Base-by-base conservation (phyloP, 2,888 invertebrate genomes). In the Apotomis turbidana region DNA sequence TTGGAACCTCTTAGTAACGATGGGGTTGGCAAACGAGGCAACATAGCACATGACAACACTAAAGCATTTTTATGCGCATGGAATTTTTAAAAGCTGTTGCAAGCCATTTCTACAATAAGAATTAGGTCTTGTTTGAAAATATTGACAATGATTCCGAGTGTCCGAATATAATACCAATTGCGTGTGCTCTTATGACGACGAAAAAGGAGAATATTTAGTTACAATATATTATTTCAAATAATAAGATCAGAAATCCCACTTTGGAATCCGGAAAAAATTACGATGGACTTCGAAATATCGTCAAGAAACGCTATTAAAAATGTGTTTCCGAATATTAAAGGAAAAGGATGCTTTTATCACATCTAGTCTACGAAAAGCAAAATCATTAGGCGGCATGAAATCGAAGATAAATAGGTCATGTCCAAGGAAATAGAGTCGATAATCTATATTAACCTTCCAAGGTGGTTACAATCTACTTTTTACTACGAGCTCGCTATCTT, bases 201-300 rank as follows among this genome's bases (percentile, higher is more conserved):
- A 67, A 67, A 57, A 67, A 67, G 54, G 57, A 67, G 57, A 58
- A 58, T 13, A n/a, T n/a, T n/a, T n/a, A 49, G 27, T 46, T 67
- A 67, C 57, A 49, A 57, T 46, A 9, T 49, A 58, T 58, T 67
- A 36, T 67, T 67, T 58, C 27, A 58, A 67, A 58, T 67, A 12
- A 67, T 67, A 46, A 49, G 58, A 38, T 27, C 27, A 27, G 27
- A 27, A 27, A 27, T 27, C 27, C 27, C 27, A 27, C 27, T 27
- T 27, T 27, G 27, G 27, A 27, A 27, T 27, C 27, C 27, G 27
- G 27, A 27, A 27, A 27, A 27, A 27, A 27, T 51, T 38, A 61
- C 61, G 27, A 49, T 61, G 10, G 27, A 61, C 61, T 61, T 61
- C 27, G 61, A 44, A 60, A 13, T 60, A 44, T 41, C 15, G 15